Evolutionary conservation across 2,888 invertebrate genomes (phyloP).

Genomic region (Sepioteuthis lessoniana): DNA sequence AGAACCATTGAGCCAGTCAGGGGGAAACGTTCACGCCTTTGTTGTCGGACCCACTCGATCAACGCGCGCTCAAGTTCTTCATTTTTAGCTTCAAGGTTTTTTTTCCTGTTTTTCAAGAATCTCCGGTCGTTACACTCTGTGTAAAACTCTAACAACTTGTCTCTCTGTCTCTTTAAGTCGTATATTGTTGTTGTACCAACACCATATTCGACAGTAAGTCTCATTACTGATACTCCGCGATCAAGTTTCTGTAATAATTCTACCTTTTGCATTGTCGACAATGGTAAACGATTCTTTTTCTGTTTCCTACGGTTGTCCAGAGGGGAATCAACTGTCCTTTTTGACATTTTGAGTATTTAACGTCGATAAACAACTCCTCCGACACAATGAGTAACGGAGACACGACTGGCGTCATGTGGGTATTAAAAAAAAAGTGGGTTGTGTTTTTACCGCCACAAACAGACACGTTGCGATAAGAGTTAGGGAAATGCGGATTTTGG

Average conservation of each 20-base stretch:
- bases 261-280: background rate
- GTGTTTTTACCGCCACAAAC: background rate
- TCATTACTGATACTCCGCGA: background rate
- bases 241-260: conserved; percentile 37
- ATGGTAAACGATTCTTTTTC: background rate
- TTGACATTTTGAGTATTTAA: background rate
- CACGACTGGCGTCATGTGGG: background rate
- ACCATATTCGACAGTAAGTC: background rate
- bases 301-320: background rate
- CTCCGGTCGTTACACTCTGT: background rate
- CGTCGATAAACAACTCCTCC: background rate
- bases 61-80: background rate
- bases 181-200: background rate
- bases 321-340: background rate
- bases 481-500: background rate
- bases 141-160: background rate
- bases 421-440: background rate
- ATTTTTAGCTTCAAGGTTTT: background rate
- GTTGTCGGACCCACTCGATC: background rate
- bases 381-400: background rate
- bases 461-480: background rate
- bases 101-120: background rate
- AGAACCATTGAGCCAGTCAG: background rate
- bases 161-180: background rate
- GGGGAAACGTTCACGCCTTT: background rate